Base-by-base conservation (phyloP, 2,888 invertebrate species). In the Clunio marinus region DNA sequence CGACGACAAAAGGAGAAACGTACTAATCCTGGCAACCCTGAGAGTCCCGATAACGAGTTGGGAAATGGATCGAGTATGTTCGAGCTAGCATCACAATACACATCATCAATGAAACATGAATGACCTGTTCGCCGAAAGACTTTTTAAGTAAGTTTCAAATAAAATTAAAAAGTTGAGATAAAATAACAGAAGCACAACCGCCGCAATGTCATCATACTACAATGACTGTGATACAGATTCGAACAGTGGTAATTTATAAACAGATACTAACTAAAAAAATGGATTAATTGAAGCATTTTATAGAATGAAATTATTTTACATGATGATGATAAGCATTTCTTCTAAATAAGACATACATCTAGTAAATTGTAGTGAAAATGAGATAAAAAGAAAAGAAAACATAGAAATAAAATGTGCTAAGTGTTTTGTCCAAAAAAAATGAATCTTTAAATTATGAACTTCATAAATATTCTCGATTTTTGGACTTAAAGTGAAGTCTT, bases 1-100 rank as follows among this genome's bases (percentile, higher is more conserved):
- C 87, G 96, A 73, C 84, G 96, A 70, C 96, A 97, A 80, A 96
- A 96, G 80, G 95, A 96, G 81, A 96, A 96, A 78, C 86, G 96
- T 73, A 95, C 95, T 76, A 95, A 95, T 81, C 96, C 96, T 57
- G 92, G 93, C 60, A 82, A 84, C 24, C 80, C 84, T 81, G 87
- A 87, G 55, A 86, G 86, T 77, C 91, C 89, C 1, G 84, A 84
- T 70, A 86, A 86, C 0, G 82, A 83, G 70, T 82, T 83, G 10
- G 82, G 82, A 37, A 80, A 81, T n/a, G 58, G 58, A 15, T 37
- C 58, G n/a, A 58, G 68, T n/a, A 68, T 68, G 68, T 68, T 68
- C 37, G 68, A 66, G 15, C 10, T 63, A 28, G 63, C 63, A 8
- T 46, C 45, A 46, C 45, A 45, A 28, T 66, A 55, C 66, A 24